Evolutionary conservation across 37 sponge, comb jelly and placozoan genomes (phyloP).

Genomic region (Tethya wilhelma): DNA sequence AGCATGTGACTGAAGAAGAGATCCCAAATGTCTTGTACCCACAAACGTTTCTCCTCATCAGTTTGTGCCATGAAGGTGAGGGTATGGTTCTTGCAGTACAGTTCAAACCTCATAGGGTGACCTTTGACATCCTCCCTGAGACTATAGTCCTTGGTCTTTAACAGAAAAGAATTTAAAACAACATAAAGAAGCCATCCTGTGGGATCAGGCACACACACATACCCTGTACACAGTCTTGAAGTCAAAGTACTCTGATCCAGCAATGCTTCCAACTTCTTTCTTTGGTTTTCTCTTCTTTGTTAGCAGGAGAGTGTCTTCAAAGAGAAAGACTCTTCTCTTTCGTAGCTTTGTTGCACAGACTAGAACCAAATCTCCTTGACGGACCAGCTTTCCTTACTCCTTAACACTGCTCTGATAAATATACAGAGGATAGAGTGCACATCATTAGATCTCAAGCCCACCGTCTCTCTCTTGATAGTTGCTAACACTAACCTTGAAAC

Average conservation of each 20-base stretch:
- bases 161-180: not conserved
- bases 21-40: conserved; percentile 76
- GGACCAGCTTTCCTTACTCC: conserved; percentile 58
- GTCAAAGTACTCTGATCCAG: conserved; percentile 47
- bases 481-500: conserved; percentile 52
- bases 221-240: conserved; percentile 50
- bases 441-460: not conserved
- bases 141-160: conserved; percentile 67
- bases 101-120: conserved; percentile 69
- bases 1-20: conserved; percentile 77
- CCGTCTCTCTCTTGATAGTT: not conserved
- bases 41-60: conserved; percentile 56
- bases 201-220: too few species aligned
- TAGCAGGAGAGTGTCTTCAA: conserved; percentile 71
- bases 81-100: conserved; percentile 49
- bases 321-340: conserved; percentile 78
- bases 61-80: conserved; percentile 67
- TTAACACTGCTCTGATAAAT: conserved; percentile 38
- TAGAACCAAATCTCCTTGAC: conserved; percentile 73
- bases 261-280: conserved; percentile 7
- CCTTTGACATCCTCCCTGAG: conserved; percentile 69
- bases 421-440: not conserved
- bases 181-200: not conserved
- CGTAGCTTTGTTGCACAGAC: conserved; percentile 44
- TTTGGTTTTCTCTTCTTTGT: conserved; percentile 57